These are phyloP conservation scores for Diacarnus erythraeanus DNA, from an alignment of 37 sponge, comb jelly and placozoan species.

Conservation along the genomic window DNA sequence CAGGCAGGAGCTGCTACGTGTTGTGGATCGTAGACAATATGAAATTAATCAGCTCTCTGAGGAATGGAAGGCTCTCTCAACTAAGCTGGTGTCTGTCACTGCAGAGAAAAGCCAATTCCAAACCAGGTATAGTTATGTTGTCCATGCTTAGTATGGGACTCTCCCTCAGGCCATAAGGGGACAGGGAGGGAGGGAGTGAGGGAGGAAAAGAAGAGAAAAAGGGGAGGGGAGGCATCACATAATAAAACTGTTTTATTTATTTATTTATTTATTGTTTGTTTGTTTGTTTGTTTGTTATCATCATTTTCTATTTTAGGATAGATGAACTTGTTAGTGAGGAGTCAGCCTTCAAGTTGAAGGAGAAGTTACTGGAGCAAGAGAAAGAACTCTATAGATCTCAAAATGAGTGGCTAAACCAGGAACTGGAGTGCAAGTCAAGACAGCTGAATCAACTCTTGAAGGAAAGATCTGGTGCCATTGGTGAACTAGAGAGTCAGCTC, in stretches of 20 bases:
- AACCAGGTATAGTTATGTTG: constrained; percentile 7
- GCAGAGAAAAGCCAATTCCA: constrained; percentile 49
- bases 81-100: constrained; percentile 37
- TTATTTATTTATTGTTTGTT: not conserved
- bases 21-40: constrained; percentile 68
- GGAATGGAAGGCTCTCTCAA: constrained; percentile 57
- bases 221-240: no score
- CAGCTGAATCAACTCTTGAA: constrained; percentile 52
- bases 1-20: constrained; percentile 66
- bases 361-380: constrained; percentile 72
- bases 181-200: no score
- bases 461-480: constrained; percentile 20
- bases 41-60: constrained; percentile 57
- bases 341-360: constrained; percentile 40
- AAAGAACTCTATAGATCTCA: constrained; percentile 49
- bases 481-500: constrained; percentile 20
- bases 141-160: no score
- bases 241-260: not conserved
- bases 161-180: no score
- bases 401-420: constrained; percentile 59
- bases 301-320: constrained; percentile 5
- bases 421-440: constrained; percentile 41
- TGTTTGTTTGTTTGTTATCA: not conserved
- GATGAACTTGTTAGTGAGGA: constrained; percentile 48
- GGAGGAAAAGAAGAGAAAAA: no score